Conservation (phyloP, 1,140 invertebrate genomes). For the Agrypnia vestita region DNA sequence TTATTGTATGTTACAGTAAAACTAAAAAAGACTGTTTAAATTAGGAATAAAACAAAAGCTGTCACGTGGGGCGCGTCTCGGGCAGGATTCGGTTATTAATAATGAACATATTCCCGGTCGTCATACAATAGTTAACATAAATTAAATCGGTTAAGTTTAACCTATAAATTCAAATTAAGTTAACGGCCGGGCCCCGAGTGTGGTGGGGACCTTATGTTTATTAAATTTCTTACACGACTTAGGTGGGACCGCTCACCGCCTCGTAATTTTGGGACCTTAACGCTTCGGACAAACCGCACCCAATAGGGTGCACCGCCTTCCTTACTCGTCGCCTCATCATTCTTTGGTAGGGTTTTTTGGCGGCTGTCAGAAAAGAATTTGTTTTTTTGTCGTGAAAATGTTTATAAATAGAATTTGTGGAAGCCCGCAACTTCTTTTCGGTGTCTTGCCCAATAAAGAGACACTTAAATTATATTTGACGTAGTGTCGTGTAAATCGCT, state of each 20-base stretch:
- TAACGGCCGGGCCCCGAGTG: constrained; percentile 25
- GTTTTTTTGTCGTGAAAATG: no score
- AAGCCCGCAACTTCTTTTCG: no score
- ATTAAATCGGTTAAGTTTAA: constrained; percentile 15
- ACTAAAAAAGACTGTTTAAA: no score
- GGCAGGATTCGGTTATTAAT: constrained; percentile 21
- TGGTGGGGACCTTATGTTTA: constrained; percentile 10
- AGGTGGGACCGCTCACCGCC: constrained; percentile 25
- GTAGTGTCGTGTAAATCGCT: no score
- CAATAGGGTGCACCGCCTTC: not conserved
- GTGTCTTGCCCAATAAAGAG: no score
- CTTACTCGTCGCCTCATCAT: not conserved
- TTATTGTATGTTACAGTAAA: no score
- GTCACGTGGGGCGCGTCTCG: not conserved
- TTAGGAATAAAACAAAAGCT: constrained; percentile 4
- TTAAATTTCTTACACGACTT: constrained; percentile 35
- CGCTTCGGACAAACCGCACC: not conserved
- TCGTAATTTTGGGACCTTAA: constrained; percentile 13
- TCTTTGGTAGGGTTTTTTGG: no score
- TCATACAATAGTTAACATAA: constrained; percentile 36
- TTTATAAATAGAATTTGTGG: no score
- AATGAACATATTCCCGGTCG: constrained; percentile 36
- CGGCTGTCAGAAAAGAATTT: no score
- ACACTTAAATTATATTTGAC: no score
- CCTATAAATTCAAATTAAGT: constrained; percentile 42